phyloP scores from a whole-genome alignment of 2,113 vertebrate genomes.

The Crotalus tigris region DNA sequence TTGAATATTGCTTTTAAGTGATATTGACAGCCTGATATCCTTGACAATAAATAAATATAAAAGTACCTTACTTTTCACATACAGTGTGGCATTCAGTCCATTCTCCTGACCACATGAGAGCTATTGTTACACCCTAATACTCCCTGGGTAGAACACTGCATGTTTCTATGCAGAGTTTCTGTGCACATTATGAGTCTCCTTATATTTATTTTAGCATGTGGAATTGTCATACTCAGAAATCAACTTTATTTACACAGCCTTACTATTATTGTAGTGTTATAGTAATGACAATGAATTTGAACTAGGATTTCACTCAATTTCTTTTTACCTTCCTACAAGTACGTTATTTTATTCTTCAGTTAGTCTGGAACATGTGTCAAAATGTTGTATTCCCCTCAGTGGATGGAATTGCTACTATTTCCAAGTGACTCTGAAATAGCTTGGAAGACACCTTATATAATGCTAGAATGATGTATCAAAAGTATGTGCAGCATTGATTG shows the following conservation, averaged over 20 bases:
- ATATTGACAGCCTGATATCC: not conserved
- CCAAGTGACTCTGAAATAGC: not conserved
- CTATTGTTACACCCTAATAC: not conserved
- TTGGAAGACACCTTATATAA: not conserved
- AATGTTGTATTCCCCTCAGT: not conserved
- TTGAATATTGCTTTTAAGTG: not conserved
- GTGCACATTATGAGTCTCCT: not conserved
- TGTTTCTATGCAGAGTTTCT: not conserved
- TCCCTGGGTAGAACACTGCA: not conserved
- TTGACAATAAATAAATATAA: not conserved
- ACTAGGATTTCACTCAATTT: not conserved
- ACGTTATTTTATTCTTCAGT: not conserved
- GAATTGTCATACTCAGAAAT: not conserved
- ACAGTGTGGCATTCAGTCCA: not conserved
- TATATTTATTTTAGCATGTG: not conserved
- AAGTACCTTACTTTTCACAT: not conserved
- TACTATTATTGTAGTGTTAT: not conserved
- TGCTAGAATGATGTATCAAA: not conserved
- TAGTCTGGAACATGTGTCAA: not conserved
- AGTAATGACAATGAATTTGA: not conserved
- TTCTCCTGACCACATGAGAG: not conserved
- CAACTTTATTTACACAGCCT: not conserved
- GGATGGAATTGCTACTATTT: not conserved
- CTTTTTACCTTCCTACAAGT: not conserved
- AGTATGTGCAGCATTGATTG: rapidly evolving